phyloP scores from a whole-genome alignment of 2,113 vertebrate species.

The Zootoca vivipara region DNA sequence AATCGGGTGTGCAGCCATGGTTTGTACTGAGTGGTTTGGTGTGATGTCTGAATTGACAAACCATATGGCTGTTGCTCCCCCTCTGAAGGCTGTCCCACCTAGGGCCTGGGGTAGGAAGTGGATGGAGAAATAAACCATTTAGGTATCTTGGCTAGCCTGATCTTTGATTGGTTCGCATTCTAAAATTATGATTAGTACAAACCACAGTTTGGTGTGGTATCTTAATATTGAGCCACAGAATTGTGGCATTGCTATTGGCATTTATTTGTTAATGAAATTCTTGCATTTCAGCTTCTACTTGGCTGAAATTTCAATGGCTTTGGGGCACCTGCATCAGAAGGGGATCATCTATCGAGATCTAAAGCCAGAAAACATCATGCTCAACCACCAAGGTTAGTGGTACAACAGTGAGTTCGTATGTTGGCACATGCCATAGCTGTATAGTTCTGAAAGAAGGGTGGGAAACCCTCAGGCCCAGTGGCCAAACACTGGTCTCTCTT shows the following conservation, averaged over 20 bases:
- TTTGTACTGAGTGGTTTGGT: too few relatives aligned
- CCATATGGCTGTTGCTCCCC: not conserved
- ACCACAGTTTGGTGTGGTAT: not conserved
- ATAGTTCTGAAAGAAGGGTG: too few relatives aligned
- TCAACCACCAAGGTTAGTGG: constrained; percentile 91
- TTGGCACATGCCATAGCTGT: not conserved
- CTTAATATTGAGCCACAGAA: not conserved
- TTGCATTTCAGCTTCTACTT: constrained; percentile 92
- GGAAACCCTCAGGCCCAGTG: too few relatives aligned
- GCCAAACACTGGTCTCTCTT: too few relatives aligned
- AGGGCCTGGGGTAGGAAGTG: not conserved
- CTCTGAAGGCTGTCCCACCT: not conserved
- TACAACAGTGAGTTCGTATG: not conserved
- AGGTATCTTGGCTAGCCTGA: not conserved
- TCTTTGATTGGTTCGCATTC: not conserved
- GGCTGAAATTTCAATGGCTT: constrained; percentile 99
- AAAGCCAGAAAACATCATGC: constrained; percentile 99
- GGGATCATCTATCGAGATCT: constrained; percentile 99
- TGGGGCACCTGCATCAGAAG: constrained; percentile 98
- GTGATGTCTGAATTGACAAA: too few relatives aligned
- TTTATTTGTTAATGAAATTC: constrained; percentile 64
- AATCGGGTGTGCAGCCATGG: too few relatives aligned
- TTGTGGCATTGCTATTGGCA: constrained; percentile 36
- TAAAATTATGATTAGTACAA: not conserved
- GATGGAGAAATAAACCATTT: not conserved